A percentile compares a stretch with the other conserved stretches of the same genome.
phyloP scores from a whole-genome alignment of 2,888 invertebrate species.

The Eupithecia centaureata region DNA sequence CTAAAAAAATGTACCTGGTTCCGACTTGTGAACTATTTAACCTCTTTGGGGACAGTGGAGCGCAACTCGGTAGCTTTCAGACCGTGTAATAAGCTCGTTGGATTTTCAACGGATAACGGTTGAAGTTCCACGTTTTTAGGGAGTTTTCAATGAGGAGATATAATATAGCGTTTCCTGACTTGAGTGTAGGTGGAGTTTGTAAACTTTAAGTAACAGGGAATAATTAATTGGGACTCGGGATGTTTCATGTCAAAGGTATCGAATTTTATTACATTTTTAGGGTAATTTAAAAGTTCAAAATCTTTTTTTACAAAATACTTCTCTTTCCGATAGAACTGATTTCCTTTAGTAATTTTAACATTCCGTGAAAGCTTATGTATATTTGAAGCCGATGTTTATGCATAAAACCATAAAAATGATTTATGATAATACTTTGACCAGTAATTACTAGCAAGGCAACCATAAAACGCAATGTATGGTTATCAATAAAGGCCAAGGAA shows the following conservation, averaged over 20 bases:
- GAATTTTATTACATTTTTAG: no score
- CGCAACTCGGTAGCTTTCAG: neutral
- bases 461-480: constrained; percentile 30
- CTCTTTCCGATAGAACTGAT: neutral
- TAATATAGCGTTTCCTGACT: neutral
- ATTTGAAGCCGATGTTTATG: constrained; percentile 16
- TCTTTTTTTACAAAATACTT: neutral
- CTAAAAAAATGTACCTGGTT: no score
- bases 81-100: constrained; percentile 1
- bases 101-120: neutral
- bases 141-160: neutral
- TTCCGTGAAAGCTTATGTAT: neutral
- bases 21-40: constrained; percentile 5
- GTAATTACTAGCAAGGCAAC: constrained; percentile 26
- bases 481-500: constrained; percentile 31
- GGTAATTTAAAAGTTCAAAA: no score
- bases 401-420: constrained; percentile 24
- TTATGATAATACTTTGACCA: constrained; percentile 17
- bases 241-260: no score
- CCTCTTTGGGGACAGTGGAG: neutral
- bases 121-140: neutral
- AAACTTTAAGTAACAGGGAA: neutral
- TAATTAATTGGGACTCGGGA: neutral
- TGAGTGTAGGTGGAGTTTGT: neutral
- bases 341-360: neutral